These are phyloP conservation scores for Pristionchus maxplancki DNA, from an alignment of 2,888 invertebrate genomes.

Conservation along the genomic window DNA sequence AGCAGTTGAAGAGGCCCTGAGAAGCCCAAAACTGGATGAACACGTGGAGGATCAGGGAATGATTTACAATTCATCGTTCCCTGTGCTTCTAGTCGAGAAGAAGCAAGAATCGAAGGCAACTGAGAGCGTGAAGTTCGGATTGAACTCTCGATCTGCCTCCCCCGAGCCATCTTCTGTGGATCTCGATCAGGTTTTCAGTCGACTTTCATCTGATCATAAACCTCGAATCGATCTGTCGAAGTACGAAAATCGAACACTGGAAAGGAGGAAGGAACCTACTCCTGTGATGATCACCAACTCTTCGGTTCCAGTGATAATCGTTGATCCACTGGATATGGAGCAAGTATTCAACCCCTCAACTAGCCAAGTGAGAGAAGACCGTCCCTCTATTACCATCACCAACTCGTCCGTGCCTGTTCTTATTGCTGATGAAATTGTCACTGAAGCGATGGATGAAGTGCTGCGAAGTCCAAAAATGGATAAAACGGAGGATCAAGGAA, in stretches of 20 bases:
- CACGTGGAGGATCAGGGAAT: not conserved
- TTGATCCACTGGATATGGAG: conserved; percentile 42
- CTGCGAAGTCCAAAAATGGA: not conserved
- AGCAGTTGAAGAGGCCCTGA: not conserved
- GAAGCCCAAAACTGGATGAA: conserved; percentile 27
- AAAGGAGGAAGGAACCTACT: not conserved
- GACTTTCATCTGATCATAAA: not conserved
- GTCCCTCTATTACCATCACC: not conserved
- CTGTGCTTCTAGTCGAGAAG: not conserved
- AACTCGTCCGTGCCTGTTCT: conserved; percentile 2
- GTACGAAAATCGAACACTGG: not conserved
- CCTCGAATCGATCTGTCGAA: conserved; percentile 22
- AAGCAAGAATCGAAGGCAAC: not conserved
- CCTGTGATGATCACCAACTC: conserved; percentile 5
- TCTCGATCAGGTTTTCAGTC: conserved; percentile 9
- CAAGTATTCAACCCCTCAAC: conserved; percentile 35
- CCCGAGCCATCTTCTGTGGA: not conserved
- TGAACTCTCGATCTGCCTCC: not conserved
- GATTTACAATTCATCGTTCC: not conserved
- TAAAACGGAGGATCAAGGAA: not conserved
- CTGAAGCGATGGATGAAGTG: not conserved
- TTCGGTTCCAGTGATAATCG: not conserved
- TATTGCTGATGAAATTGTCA: conserved; percentile 23
- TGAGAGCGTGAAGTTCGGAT: not conserved
- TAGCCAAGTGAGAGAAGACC: not conserved